phyloP scores from a whole-genome alignment of 2,888 invertebrate species.

The Protodeltote pygarga region DNA sequence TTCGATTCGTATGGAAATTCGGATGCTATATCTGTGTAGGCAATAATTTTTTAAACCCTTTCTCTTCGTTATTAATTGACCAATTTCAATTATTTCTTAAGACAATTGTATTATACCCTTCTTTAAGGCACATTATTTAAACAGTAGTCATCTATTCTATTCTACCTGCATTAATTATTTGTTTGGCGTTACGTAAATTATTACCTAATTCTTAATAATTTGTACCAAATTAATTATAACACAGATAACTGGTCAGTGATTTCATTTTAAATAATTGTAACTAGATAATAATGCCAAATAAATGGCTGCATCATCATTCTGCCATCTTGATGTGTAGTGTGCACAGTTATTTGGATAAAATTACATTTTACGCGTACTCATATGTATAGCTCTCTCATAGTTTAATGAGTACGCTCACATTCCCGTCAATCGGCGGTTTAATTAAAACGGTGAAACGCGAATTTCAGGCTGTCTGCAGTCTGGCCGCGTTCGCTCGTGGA shows the following conservation, averaged over 20 bases:
- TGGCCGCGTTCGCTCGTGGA: conserved; percentile 3
- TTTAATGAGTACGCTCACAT: conserved; percentile 2
- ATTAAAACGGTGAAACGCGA: conserved; percentile 40
- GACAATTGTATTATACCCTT: too few relatives aligned
- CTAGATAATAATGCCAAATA: conserved; percentile 8
- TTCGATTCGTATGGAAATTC: too few relatives aligned
- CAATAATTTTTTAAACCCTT: too few relatives aligned
- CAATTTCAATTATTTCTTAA: too few relatives aligned
- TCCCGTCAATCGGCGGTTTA: conserved; percentile 33
- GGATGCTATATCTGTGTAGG: too few relatives aligned
- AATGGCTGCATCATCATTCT: conserved; percentile 20
- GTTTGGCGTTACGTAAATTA: too few relatives aligned
- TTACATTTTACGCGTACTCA: background rate
- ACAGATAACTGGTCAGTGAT: conserved; percentile 7
- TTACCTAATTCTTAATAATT: too few relatives aligned
- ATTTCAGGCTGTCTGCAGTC: conserved; percentile 10
- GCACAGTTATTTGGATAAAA: conserved; percentile 17
- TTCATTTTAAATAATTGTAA: conserved; percentile 11
- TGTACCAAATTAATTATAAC: too few relatives aligned
- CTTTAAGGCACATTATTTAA: too few relatives aligned
- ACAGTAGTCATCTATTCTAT: too few relatives aligned
- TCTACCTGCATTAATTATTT: too few relatives aligned
- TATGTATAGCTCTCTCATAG: background rate
- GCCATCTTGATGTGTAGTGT: conserved; percentile 11
- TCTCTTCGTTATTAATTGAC: too few relatives aligned